Conservation (phyloP, 2,888 invertebrate species). For the Plagiodera versicolora region DNA sequence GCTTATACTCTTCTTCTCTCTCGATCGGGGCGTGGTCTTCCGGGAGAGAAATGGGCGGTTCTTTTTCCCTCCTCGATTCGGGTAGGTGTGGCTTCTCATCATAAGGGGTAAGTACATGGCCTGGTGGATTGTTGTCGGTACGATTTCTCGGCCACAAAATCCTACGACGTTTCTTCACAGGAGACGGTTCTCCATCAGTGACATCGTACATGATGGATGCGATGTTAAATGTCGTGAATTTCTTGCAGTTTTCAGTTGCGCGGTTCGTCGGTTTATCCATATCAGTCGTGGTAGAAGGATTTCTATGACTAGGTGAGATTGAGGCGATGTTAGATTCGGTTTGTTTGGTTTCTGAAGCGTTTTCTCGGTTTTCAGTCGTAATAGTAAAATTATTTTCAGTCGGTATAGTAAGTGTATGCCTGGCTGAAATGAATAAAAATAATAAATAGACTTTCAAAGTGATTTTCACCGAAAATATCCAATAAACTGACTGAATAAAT, state of each 20-base stretch:
- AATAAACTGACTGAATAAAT: too few species aligned
- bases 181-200: neutral
- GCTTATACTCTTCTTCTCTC: neutral
- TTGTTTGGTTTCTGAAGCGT: neutral
- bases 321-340: conserved; percentile 5
- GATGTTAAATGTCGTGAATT: conserved; percentile 9
- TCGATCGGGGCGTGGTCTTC: too few species aligned
- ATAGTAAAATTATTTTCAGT: conserved; percentile 26
- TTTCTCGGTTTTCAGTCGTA: conserved; percentile 7
- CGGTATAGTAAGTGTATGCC: conserved; percentile 56
- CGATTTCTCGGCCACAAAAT: neutral
- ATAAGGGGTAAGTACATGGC: conserved; percentile 30
- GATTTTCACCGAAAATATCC: too few species aligned
- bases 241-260: neutral
- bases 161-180: neutral
- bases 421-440: conserved; percentile 64
- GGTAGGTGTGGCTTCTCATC: too few species aligned
- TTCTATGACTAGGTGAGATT: neutral
- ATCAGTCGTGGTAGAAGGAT: neutral
- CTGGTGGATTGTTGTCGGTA: conserved; percentile 16
- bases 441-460: too few species aligned
- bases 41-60: too few species aligned
- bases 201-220: conserved; percentile 3
- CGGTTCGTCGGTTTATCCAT: neutral
- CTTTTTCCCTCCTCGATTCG: neutral